A percentile compares a stretch with the other conserved stretches of the same genome.
phyloP scores from a whole-genome alignment of 2,888 invertebrate genomes.

The Agelastica alni region DNA sequence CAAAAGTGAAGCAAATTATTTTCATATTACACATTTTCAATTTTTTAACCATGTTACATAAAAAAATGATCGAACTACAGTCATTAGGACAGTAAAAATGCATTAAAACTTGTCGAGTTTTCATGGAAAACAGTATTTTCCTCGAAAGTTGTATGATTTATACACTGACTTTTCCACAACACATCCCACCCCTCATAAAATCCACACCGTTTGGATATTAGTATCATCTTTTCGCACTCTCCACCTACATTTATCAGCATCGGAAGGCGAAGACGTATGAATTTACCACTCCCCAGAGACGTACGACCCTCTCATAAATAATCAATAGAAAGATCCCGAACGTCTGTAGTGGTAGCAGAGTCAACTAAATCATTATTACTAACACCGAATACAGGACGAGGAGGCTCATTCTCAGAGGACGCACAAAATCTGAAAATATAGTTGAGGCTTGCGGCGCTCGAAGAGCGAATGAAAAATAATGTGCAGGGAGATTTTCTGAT shows the following conservation, averaged over 20 bases:
- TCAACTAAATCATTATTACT: constrained; percentile 34
- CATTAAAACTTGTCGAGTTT: neutral
- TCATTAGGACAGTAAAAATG: too few species aligned
- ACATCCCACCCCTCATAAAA: constrained; percentile 38
- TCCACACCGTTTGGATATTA: constrained; percentile 44
- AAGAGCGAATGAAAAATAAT: constrained; percentile 20
- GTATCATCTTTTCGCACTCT: constrained; percentile 50
- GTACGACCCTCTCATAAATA: constrained; percentile 47
- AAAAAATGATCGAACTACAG: too few species aligned
- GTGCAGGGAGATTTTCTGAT: constrained; percentile 18
- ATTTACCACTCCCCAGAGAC: constrained; percentile 48
- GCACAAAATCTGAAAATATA: constrained; percentile 19
- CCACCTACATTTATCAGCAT: constrained; percentile 41
- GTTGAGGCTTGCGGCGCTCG: constrained; percentile 9
- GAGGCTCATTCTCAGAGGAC: constrained; percentile 13
- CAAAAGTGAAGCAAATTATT: too few species aligned
- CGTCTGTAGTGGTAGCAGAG: constrained; percentile 35
- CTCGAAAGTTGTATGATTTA: constrained; percentile 14
- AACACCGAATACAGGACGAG: constrained; percentile 28
- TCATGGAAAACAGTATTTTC: neutral
- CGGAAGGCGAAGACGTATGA: constrained; percentile 45
- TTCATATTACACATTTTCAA: too few species aligned
- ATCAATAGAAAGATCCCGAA: constrained; percentile 46
- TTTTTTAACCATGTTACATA: too few species aligned
- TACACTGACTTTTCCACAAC: constrained; percentile 29